These are phyloP conservation scores for Thunnus thynnus DNA, from an alignment of 2,113 vertebrate species.

Conservation along the genomic window DNA sequence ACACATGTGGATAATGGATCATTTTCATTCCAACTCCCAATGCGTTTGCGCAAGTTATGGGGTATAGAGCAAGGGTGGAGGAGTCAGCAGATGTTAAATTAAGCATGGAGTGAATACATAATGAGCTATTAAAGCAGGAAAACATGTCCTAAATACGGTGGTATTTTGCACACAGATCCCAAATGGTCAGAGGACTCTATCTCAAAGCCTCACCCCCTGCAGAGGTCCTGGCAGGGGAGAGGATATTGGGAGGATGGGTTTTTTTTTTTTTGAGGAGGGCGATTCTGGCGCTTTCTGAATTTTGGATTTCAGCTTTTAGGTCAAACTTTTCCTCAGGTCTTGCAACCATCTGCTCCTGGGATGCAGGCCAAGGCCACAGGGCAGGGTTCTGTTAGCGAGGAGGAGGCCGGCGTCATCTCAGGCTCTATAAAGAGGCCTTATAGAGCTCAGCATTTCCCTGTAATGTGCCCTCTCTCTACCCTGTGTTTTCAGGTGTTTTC, in stretches of 20 bases:
- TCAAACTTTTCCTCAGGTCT: conserved; percentile 82
- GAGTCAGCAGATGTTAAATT: conserved; percentile 80
- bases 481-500: conserved; percentile 83
- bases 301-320: conserved; percentile 81
- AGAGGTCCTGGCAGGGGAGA: conserved; percentile 46
- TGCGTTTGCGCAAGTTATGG: conserved; percentile 64
- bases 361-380: conserved; percentile 81
- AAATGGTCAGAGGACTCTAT: conserved; percentile 48
- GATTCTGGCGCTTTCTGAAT: conserved; percentile 49
- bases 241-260: conserved; percentile 18
- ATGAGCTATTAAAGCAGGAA: conserved; percentile 77
- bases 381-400: conserved; percentile 62
- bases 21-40: conserved; percentile 70
- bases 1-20: conserved; percentile 81
- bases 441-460: conserved; percentile 53
- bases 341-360: conserved; percentile 84
- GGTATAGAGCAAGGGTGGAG: conserved; percentile 55
- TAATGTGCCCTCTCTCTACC: conserved; percentile 62
- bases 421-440: conserved; percentile 54
- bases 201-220: conserved; percentile 40
- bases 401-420: conserved; percentile 44
- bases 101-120: conserved; percentile 79
- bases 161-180: conserved; percentile 55
- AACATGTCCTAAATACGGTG: conserved; percentile 67
- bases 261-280: conserved; percentile 37